These are phyloP conservation scores for Leptodactylus fallax DNA, from an alignment of 2,797 vertebrate genomes.

Conservation along the genomic window DNA sequence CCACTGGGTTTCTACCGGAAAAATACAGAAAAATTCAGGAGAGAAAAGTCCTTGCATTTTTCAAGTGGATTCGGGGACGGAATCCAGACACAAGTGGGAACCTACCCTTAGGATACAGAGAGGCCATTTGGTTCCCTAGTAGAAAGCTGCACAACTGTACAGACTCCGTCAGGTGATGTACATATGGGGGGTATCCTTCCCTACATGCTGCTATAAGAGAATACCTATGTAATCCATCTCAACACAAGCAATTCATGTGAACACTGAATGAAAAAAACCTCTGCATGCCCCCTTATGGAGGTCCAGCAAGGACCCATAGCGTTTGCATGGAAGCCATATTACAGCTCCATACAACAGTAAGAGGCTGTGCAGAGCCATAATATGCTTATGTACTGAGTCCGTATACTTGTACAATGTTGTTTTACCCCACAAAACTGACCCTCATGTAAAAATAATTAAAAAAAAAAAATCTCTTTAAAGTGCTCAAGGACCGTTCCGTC, in stretches of 20 bases:
- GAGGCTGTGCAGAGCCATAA: not conserved
- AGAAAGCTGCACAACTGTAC: not conserved
- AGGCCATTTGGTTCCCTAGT: too few relatives aligned
- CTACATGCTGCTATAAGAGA: not conserved
- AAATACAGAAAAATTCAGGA: too few relatives aligned
- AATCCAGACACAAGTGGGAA: too few relatives aligned
- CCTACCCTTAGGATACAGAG: too few relatives aligned
- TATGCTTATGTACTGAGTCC: not conserved
- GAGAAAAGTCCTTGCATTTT: too few relatives aligned
- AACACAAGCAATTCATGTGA: not conserved
- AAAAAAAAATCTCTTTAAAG: slow-evolving; percentile 10
- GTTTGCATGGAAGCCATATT: not conserved
- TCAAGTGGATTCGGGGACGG: too few relatives aligned
- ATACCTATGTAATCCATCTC: not conserved
- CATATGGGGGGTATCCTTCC: too few relatives aligned
- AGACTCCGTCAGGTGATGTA: not conserved
- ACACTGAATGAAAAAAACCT: too few relatives aligned
- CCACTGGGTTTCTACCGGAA: too few relatives aligned
- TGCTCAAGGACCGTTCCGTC: slow-evolving; percentile 18
- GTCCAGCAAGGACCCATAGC: not conserved
- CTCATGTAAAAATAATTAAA: not conserved
- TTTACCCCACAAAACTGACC: not conserved
- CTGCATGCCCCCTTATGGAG: too few relatives aligned
- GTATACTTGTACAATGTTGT: not conserved
- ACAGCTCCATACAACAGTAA: not conserved